Percentiles rank a stretch among this genome's conserved stretches.
phyloP scores from a whole-genome alignment of 1,140 invertebrate genomes.

The Drosophila parvula region DNA sequence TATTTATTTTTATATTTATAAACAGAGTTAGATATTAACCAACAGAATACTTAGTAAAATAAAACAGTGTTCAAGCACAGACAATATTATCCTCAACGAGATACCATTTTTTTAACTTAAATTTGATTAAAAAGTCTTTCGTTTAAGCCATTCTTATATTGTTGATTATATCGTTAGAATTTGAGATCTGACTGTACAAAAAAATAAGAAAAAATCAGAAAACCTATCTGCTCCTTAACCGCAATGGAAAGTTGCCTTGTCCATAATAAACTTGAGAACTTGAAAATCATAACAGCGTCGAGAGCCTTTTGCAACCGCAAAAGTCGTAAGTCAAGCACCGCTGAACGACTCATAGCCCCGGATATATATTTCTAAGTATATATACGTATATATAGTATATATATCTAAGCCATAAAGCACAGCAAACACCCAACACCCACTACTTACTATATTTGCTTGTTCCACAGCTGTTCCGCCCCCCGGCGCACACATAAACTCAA shows the following conservation, averaged over 20 bases:
- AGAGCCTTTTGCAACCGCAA: slow-evolving; percentile 70
- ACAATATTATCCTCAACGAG: no score
- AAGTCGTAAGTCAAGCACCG: slow-evolving; percentile 77
- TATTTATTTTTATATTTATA: no score
- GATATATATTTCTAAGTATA: not conserved
- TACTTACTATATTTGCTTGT: slow-evolving; percentile 23
- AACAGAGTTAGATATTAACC: no score
- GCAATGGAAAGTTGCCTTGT: slow-evolving; percentile 58
- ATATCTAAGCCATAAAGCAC: slow-evolving; percentile 11
- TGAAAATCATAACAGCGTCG: slow-evolving; percentile 73
- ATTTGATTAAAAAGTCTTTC: no score
- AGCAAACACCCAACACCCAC: slow-evolving; percentile 20
- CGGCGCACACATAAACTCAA: slow-evolving; percentile 64
- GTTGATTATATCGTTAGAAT: not conserved
- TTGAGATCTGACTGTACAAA: not conserved
- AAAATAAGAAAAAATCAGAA: slow-evolving; percentile 1
- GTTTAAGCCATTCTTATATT: no score
- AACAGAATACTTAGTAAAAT: no score
- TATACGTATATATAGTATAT: not conserved
- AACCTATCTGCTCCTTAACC: slow-evolving; percentile 64
- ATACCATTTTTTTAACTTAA: no score
- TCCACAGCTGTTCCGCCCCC: slow-evolving; percentile 55
- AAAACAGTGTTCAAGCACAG: no score
- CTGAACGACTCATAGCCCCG: slow-evolving; percentile 17
- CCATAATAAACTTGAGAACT: slow-evolving; percentile 68